Evolutionary conservation across 2,888 invertebrate genomes (phyloP), one percentile per base, ranked within the genome.

Genomic region (Tricholauxania praeusta): DNA sequence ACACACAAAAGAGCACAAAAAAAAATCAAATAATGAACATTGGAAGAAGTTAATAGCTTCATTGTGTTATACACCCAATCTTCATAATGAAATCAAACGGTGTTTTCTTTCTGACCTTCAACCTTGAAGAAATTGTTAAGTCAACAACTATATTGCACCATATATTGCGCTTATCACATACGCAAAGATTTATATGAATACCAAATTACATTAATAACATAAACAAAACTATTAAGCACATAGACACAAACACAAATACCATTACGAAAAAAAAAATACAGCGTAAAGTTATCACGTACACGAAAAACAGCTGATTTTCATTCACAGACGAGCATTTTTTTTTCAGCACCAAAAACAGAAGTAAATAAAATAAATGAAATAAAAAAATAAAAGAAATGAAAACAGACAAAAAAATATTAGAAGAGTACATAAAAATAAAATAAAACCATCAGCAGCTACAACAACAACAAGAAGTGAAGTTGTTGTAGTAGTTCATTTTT

Each of bases 251-350:
- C 7, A 32, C 32, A 32, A 52, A 48, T 10, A 48, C 39, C 10
- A 48, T 17, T 15, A 48, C 63, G 10, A 63, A n/a, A n/a, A 22
- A 28, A n/a, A 7, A 66, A 15, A 22, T 7, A 12, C 17, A 28
- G 28, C 8, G 39, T 19, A 15, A 12, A 47, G 47, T 53, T 7
- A 57, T 2, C 53, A 63, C 39, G 62, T 63, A 22, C 60, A 64
- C 47, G 59, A 49, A 32, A 62, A 74, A 67, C 76, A 77, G 78
- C 76, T 77, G 76, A 75, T 71, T 76, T 74, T 76, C 74, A 72
- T 72, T 72, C 74, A 70, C 53, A 28, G 48, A 12, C 48, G 59
- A 49, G 65, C 53, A 63, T 71, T 63, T 48, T 48, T 57, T 63
- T 49, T 28, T 28, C 28, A 28, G 4, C 28, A 28, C 70, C 65